Conservation (phyloP, 2,888 invertebrate genomes). For the Eupeodes latifasciatus region DNA sequence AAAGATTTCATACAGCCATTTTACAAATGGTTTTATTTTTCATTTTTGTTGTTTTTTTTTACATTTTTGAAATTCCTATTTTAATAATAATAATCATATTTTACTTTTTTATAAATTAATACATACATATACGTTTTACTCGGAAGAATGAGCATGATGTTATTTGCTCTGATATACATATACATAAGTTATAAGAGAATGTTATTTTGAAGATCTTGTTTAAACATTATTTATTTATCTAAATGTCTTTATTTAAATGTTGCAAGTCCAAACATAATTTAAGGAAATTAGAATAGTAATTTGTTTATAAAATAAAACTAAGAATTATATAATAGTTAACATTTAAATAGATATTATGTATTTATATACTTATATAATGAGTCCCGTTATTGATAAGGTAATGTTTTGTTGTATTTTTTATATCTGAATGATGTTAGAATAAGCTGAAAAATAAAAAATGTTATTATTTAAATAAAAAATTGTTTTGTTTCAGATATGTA, state of each 20-base stretch:
- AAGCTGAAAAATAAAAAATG: conserved; percentile 23
- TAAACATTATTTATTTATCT: not conserved
- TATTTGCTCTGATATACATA: not conserved
- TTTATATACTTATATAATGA: conserved; percentile 70
- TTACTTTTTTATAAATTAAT: not conserved
- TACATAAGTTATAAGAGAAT: not conserved
- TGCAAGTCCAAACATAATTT: conserved; percentile 33
- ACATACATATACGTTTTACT: not conserved
- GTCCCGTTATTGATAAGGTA: conserved; percentile 63
- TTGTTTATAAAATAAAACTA: conserved; percentile 53
- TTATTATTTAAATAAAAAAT: not conserved
- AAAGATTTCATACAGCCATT: not conserved
- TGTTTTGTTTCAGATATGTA: not conserved
- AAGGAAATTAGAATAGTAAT: conserved; percentile 34
- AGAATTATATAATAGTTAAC: conserved; percentile 71
- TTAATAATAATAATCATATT: not conserved
- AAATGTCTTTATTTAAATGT: conserved; percentile 24
- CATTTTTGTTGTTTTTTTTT: conserved; percentile 1
- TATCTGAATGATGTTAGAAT: conserved; percentile 50
- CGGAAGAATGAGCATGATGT: not conserved
- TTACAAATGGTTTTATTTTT: conserved; percentile 20
- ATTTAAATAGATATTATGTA: conserved; percentile 69
- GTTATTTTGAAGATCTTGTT: not conserved
- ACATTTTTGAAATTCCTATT: not conserved
- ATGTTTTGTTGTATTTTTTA: conserved; percentile 29